Conservation (phyloP, 2,797 vertebrate species). For the Lacerta agilis region DNA sequence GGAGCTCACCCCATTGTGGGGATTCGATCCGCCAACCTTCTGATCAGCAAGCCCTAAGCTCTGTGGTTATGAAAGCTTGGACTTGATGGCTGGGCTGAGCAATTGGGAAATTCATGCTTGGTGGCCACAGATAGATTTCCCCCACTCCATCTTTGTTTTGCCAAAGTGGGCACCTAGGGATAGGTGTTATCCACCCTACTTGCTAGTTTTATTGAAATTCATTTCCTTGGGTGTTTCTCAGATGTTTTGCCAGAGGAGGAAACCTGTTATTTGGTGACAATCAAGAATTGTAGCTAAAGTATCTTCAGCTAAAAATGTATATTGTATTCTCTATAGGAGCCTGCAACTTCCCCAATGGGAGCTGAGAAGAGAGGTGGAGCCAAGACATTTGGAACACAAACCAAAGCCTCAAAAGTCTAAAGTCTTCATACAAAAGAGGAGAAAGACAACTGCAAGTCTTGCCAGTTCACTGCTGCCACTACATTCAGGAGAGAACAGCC, state of each 20-base stretch:
- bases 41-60: too few relatives aligned
- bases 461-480: too few relatives aligned
- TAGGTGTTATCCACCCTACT: not conserved
- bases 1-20: too few relatives aligned
- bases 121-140: not conserved
- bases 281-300: not conserved
- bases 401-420: too few relatives aligned
- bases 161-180: not conserved
- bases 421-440: too few relatives aligned
- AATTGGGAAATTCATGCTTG: not conserved
- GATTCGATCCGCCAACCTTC: too few relatives aligned
- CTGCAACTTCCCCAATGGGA: too few relatives aligned
- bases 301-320: not conserved
- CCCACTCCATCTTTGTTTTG: not conserved
- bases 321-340: not conserved
- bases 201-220: not conserved
- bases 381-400: too few relatives aligned
- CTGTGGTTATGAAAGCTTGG: not conserved
- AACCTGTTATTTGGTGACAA: not conserved
- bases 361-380: too few relatives aligned
- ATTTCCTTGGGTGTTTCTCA: not conserved
- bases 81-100: not conserved
- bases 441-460: too few relatives aligned
- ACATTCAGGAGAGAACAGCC: too few relatives aligned
- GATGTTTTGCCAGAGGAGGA: not conserved